These are phyloP conservation scores for Glaucopsyche alexis DNA, from an alignment of 2,888 invertebrate species.

Conservation along the genomic window DNA sequence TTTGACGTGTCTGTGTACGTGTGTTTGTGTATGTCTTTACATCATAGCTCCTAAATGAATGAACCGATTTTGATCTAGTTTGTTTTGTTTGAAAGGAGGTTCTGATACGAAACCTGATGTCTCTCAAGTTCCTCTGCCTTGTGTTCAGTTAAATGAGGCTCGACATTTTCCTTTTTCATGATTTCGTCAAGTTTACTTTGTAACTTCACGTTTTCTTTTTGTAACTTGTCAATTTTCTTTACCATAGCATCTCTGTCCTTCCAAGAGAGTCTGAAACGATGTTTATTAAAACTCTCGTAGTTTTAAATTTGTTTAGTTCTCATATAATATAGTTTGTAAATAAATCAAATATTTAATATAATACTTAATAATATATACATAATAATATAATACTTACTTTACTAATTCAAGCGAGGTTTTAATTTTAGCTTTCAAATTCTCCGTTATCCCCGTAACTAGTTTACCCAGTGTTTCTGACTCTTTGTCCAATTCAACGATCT, in stretches of 20 bases:
- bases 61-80: no score
- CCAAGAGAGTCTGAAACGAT: slow-evolving; percentile 59
- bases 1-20: no score
- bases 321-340: no score
- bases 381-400: slow-evolving; percentile 49
- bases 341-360: no score
- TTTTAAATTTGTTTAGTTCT: no score
- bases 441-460: slow-evolving; percentile 56
- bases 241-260: slow-evolving; percentile 60
- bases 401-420: slow-evolving; percentile 56
- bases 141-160: slow-evolving; percentile 38
- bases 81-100: background rate
- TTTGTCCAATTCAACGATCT: slow-evolving; percentile 57
- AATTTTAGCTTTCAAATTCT: slow-evolving; percentile 62
- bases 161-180: slow-evolving; percentile 49
- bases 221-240: slow-evolving; percentile 59
- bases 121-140: background rate
- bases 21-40: no score
- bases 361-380: no score
- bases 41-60: no score
- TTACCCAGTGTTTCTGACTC: slow-evolving; percentile 63
- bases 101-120: background rate
- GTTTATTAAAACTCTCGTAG: no score
- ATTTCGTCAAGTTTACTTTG: slow-evolving; percentile 59
- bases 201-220: slow-evolving; percentile 58